Conservation (phyloP, 1,140 invertebrate genomes). For the Hylaeus volcanicus region DNA sequence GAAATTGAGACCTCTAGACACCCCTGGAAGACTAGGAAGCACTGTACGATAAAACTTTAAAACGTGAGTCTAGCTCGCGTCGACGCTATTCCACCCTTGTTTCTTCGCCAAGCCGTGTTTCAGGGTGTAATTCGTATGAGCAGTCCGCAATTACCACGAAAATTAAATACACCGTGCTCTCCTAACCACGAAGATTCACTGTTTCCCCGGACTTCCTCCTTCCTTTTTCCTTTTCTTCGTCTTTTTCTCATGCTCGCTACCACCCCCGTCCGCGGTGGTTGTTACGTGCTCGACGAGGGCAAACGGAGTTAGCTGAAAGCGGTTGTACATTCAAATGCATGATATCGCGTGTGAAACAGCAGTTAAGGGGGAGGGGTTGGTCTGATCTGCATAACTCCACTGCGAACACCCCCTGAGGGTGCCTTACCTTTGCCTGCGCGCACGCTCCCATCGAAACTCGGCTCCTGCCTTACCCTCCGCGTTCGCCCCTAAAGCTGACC, state of each 20-base stretch:
- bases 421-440: conserved; percentile 58
- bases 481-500: background rate
- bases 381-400: conserved; percentile 75
- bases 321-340: conserved; percentile 73
- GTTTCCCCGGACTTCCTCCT: background rate
- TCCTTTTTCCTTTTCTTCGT: background rate
- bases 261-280: background rate
- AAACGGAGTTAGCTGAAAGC: conserved; percentile 67
- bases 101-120: background rate
- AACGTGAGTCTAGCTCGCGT: conserved; percentile 15
- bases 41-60: background rate
- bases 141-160: conserved; percentile 25
- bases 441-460: conserved; percentile 60
- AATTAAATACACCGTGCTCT: conserved; percentile 32
- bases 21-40: too few species aligned
- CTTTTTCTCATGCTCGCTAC: background rate
- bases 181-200: conserved; percentile 16
- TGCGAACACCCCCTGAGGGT: conserved; percentile 60
- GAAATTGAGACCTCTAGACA: background rate
- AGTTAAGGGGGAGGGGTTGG: conserved; percentile 62
- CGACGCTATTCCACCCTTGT: background rate
- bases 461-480: background rate
- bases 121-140: conserved; percentile 2
- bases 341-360: conserved; percentile 75
- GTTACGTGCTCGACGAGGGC: conserved; percentile 28